phyloP scores from a whole-genome alignment of 2,888 invertebrate species.

The Macrosiphum euphorbiae region DNA sequence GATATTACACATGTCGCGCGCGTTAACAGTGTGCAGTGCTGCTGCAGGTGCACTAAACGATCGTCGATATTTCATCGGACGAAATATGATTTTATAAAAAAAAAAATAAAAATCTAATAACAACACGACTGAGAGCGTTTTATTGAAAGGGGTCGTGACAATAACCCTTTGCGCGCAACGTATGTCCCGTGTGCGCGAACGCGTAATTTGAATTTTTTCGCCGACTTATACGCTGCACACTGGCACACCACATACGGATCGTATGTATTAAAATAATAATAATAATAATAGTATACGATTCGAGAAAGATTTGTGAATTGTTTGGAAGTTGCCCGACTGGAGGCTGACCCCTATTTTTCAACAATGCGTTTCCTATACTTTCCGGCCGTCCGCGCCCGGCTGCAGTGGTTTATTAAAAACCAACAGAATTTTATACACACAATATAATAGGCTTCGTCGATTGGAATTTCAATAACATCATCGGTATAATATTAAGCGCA shows the following conservation, averaged over 20 bases:
- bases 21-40: not conserved
- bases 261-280: not conserved
- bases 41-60: conserved; percentile 63
- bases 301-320: not conserved
- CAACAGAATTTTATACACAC: not conserved
- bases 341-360: not conserved
- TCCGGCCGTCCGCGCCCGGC: not conserved
- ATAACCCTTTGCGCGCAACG: conserved; percentile 52
- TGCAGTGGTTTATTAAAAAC: conserved; percentile 11
- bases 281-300: not conserved
- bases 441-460: not conserved
- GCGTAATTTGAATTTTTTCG: conserved; percentile 21
- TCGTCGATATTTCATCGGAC: conserved; percentile 55
- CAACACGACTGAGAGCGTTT: conserved; percentile 11
- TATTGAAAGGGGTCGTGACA: conserved; percentile 40
- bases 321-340: too few relatives aligned
- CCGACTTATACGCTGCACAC: not conserved
- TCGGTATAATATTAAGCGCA: not conserved
- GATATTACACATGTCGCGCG: conserved; percentile 56
- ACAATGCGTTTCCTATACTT: not conserved
- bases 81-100: conserved; percentile 19
- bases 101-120: conserved; percentile 38
- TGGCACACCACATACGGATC: not conserved
- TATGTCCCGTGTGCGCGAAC: not conserved
- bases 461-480: conserved; percentile 26